Base-by-base conservation (phyloP, 1,140 invertebrate species). In the Drosophila tropicalis region DNA sequence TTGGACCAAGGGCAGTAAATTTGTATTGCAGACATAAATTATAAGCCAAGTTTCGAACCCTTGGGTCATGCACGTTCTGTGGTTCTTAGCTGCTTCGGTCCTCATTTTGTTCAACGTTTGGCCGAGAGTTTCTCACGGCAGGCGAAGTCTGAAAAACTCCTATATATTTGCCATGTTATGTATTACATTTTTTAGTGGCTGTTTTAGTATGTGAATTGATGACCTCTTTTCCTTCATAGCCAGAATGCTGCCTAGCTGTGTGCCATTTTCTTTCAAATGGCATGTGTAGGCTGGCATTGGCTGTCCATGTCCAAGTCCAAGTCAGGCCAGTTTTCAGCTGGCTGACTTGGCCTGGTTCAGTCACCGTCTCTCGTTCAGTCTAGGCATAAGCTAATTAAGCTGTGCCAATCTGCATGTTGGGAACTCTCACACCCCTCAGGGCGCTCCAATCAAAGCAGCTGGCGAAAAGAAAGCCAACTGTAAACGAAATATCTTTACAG, bases 1-100 rank as follows among this genome's bases (percentile, higher is more conserved):
- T 68, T 65, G 57, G 67, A 78, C 58, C 41, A 44, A 62, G 34
- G 75, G 64, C 71, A 70, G 70, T 63, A 72, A 70, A 79, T 72
- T 82, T 70, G 78, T 68, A 63, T 58, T 67, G 62, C 72, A 66
- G 80, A 72, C 72, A 87, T 87, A 87, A 87, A 87, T 87, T 89
- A 84, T 69, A 72, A 87, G 84, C 73, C 57, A 64, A 68, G 72
- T 58, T 83, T 84, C 57, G 63, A 68, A 69, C 72, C 84, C 85
- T 71, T 83, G 67, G 83, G 84, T 81, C 47, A 72, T 87, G 84
- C 84, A 87, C 84, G 84, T 90, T 87, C 80, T 78, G 79, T 66
- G 58, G 67, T 61, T 76, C 62, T 79, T 78, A 78, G 58, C 79
- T 57, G 72, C 74, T 62, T 77, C 63, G 54, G 63, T 22, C 40